A percentile compares a stretch with the other conserved stretches of the same genome.
Conservation (phyloP, 2,113 vertebrate genomes). For the Gallinago media region DNA sequence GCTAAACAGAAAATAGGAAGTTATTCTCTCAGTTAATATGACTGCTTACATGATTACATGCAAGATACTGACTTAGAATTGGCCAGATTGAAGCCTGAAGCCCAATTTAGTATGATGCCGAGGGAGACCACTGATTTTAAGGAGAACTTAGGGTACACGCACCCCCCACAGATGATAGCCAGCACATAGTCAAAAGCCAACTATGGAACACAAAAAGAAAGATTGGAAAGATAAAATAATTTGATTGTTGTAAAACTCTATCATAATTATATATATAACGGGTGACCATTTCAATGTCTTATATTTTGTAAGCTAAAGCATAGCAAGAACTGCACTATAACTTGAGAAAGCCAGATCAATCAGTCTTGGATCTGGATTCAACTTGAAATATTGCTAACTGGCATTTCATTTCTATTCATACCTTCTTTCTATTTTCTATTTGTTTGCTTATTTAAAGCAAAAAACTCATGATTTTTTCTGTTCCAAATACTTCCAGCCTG, state of each 20-base stretch:
- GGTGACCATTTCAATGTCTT: neutral
- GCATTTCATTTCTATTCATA: neutral
- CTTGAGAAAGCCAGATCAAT: constrained; percentile 7
- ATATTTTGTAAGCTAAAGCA: neutral
- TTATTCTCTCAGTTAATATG: neutral
- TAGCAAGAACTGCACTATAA: neutral
- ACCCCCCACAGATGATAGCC: neutral
- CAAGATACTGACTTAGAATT: neutral
- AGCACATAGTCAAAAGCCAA: neutral
- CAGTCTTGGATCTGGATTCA: neutral
- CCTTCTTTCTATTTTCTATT: neutral
- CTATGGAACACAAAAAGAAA: neutral
- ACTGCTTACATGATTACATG: neutral
- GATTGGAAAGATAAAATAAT: neutral
- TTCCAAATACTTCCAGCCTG: neutral
- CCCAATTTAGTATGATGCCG: neutral
- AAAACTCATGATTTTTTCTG: neutral
- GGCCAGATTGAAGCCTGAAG: neutral
- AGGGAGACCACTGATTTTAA: neutral
- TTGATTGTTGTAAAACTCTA: neutral
- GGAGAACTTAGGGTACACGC: neutral
- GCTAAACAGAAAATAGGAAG: neutral
- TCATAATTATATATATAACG: neutral
- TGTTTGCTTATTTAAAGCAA: neutral
- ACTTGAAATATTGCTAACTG: neutral